Evolutionary conservation across 2,888 invertebrate genomes (phyloP).

Genomic region (Spodoptera picta): DNA sequence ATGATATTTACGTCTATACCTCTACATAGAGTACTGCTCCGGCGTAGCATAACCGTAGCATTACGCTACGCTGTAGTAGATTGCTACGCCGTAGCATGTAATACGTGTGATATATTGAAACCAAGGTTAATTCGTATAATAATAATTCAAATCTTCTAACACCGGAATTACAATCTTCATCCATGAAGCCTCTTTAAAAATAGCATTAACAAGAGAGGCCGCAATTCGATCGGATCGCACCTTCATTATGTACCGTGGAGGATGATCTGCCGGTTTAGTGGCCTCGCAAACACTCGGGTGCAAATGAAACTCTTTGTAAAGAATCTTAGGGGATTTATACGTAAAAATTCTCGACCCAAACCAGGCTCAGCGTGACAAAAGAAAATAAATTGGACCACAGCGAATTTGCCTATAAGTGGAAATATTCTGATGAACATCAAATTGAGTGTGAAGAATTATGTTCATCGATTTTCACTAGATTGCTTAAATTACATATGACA

Average conservation of each 20-base stretch:
- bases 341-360: slow-evolving; percentile 77
- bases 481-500: too few species aligned
- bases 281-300: slow-evolving; percentile 72
- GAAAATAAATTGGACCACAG: slow-evolving; percentile 75
- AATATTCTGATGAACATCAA: slow-evolving; percentile 6
- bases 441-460: slow-evolving; percentile 11
- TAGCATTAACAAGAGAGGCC: slow-evolving; percentile 22
- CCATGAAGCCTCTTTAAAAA: slow-evolving; percentile 23
- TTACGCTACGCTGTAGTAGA: not conserved
- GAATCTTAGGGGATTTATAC: slow-evolving; percentile 85
- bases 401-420: slow-evolving; percentile 54
- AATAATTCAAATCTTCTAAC: not conserved
- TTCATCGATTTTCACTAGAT: not conserved
- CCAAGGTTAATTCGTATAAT: not conserved
- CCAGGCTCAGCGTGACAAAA: slow-evolving; percentile 69
- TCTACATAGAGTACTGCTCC: too few species aligned
- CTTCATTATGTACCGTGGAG: slow-evolving; percentile 37
- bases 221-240: slow-evolving; percentile 24
- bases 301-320: slow-evolving; percentile 86
- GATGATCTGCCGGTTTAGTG: slow-evolving; percentile 49
- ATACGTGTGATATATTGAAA: not conserved
- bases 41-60: too few species aligned
- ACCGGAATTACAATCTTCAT: slow-evolving; percentile 3
- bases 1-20: too few species aligned
- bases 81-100: slow-evolving; percentile 10